Evolutionary conservation across 2,113 vertebrate species (phyloP), one percentile per base, ranked within the genome.

Genomic region (Phycodurus eques): DNA sequence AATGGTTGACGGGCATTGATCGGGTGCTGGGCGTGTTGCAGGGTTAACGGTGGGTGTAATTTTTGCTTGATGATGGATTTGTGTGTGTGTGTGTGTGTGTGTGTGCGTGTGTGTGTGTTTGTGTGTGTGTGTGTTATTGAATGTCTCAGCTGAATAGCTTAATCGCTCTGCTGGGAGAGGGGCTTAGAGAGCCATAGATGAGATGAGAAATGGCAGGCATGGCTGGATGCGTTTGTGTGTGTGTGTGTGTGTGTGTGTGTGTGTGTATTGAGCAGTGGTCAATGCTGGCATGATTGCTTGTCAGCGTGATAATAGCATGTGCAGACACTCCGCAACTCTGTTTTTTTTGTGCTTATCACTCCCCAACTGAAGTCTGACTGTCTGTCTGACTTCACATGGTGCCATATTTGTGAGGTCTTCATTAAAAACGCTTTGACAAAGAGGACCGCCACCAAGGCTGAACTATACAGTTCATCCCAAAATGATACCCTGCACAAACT

Each of bases 1-100:
- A 53, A 53, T 15, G n/a, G 64, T 57, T 65, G 78, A 79, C 67
- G 70, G 79, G 53, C 88, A 90, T 90, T 87, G 87, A 91, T 88
- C 83, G 75, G 77, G 73, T 67, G 78, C 78, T 70, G 81, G 82
- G 78, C 31, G 63, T 83, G 84, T 82, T 83, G 80, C 77, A 80
- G 84, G 83, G 88, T 86, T 87, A 91, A 88, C 81, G 59, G 83
- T 79, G 86, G 81, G 88, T 89, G 85, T 90, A 88, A 91, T 90
- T 90, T 79, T 83, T 84, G 84, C 78, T 87, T 89, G 83, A 90
- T 87, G 85, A 88, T 88, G 83, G 82, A 67, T 79, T 68, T 84
- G 51, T 78, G 72, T 44, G 66, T 70, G 67, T 72, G 56, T 69
- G 66, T 80, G 47, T 78, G 72, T 33, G 64, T 75, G 68, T 70